Conservation (phyloP, 2,113 vertebrate species). For the Tragelaphus scriptus region DNA sequence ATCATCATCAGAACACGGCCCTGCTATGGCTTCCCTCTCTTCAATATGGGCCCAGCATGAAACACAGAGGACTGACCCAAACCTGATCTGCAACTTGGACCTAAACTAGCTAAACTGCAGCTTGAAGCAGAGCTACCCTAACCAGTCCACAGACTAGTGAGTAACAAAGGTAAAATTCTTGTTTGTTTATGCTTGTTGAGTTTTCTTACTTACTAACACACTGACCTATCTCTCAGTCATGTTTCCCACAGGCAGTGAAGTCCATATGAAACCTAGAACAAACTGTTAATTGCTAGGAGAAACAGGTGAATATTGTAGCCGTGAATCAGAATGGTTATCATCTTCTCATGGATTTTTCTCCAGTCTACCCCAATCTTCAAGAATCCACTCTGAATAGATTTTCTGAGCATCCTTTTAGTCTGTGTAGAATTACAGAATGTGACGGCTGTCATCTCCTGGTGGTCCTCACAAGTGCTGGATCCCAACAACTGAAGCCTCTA, state of each 20-base stretch:
- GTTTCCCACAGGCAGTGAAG: background rate
- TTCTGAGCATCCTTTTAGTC: background rate
- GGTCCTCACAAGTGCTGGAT: background rate
- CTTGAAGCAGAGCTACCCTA: background rate
- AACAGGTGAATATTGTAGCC: background rate
- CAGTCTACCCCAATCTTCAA: background rate
- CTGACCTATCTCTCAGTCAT: background rate
- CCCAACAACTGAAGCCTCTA: background rate
- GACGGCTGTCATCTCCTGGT: background rate
- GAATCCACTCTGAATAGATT: background rate
- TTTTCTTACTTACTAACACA: background rate
- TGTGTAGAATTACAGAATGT: background rate
- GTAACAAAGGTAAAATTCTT: background rate
- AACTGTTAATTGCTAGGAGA: background rate
- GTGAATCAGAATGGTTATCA: background rate
- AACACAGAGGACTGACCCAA: background rate
- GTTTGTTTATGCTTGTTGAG: background rate
- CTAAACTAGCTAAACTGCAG: background rate
- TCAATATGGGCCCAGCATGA: background rate
- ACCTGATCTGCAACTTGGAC: background rate
- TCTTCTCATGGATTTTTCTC: background rate
- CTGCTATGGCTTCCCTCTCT: background rate
- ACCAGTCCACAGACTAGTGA: background rate
- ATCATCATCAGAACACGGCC: background rate
- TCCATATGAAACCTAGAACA: background rate